These are phyloP conservation scores for Siniperca undulata DNA, from an alignment of 2,797 vertebrate genomes.

Conservation along the genomic window DNA sequence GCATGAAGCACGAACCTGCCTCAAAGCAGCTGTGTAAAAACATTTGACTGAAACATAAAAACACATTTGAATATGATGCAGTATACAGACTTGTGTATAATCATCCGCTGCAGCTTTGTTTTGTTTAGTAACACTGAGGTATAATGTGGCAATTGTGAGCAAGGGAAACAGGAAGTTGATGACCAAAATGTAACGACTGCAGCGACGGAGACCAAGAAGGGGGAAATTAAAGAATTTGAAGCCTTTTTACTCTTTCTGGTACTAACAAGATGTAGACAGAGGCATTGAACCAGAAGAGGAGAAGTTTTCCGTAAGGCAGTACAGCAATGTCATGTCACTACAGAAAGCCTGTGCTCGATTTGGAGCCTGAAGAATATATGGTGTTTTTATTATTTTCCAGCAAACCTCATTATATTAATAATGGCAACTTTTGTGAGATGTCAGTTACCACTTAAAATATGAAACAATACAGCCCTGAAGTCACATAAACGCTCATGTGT, in stretches of 20 bases:
- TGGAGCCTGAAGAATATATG: neutral
- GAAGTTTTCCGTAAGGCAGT: neutral
- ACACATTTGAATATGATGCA: constrained; percentile 24
- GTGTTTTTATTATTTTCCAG: constrained; percentile 1
- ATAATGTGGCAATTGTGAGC: constrained; percentile 30
- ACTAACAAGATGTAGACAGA: constrained; percentile 4
- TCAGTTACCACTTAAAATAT: neutral
- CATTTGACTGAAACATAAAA: neutral
- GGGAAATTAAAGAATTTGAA: neutral
- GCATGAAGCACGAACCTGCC: constrained; percentile 9
- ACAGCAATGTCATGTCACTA: neutral
- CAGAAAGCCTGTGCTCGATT: neutral
- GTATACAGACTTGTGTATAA: neutral
- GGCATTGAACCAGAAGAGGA: neutral
- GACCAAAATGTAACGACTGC: constrained; percentile 10
- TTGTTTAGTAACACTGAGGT: constrained; percentile 1
- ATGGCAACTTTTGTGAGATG: neutral
- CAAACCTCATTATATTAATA: neutral
- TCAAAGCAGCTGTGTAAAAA: constrained; percentile 10
- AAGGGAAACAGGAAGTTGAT: constrained; percentile 40
- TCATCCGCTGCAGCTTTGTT: neutral
- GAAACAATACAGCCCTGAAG: neutral
- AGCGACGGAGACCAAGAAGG: neutral
- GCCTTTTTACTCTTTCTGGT: neutral
- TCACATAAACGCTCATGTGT: neutral